phyloP scores from a whole-genome alignment of 2,797 vertebrate species.

The Cottoperca gobio region DNA sequence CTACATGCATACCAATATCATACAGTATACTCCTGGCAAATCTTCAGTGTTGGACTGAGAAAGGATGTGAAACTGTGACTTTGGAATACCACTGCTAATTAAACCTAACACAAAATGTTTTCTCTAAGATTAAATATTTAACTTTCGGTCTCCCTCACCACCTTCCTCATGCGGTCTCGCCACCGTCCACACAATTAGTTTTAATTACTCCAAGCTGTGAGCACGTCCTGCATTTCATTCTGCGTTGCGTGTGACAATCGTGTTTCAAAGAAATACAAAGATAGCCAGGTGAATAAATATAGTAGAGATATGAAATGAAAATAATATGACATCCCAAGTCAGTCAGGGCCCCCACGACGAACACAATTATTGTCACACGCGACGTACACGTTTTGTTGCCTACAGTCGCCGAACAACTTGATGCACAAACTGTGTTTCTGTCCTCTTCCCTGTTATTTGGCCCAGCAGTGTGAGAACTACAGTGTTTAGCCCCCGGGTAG shows the following conservation, averaged over 20 bases:
- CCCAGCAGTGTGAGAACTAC: slow-evolving; percentile 31
- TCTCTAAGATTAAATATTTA: slow-evolving; percentile 6
- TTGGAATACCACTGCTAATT: not conserved
- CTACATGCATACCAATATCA: not conserved
- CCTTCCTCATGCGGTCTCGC: slow-evolving; percentile 13
- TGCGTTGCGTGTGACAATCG: not conserved
- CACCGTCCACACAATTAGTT: slow-evolving; percentile 9
- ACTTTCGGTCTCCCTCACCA: slow-evolving; percentile 17
- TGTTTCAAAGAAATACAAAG: not conserved
- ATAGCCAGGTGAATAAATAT: not conserved
- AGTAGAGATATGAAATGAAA: not conserved
- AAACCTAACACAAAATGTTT: slow-evolving; percentile 19
- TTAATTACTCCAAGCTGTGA: slow-evolving; percentile 38
- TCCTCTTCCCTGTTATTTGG: slow-evolving; percentile 13
- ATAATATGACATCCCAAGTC: not conserved
- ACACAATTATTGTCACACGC: not conserved
- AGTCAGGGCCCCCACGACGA: not conserved
- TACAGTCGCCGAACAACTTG: not conserved
- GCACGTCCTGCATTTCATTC: not conserved
- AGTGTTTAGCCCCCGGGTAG: slow-evolving; percentile 36
- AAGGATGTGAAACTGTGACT: slow-evolving; percentile 10
- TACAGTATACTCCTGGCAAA: not conserved
- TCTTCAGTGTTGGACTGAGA: not conserved
- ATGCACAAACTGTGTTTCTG: not conserved
- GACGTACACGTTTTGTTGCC: not conserved